These are phyloP conservation scores for Paedocypris micromegethes DNA, from an alignment of 2,797 vertebrate genomes.

Conservation along the genomic window DNA sequence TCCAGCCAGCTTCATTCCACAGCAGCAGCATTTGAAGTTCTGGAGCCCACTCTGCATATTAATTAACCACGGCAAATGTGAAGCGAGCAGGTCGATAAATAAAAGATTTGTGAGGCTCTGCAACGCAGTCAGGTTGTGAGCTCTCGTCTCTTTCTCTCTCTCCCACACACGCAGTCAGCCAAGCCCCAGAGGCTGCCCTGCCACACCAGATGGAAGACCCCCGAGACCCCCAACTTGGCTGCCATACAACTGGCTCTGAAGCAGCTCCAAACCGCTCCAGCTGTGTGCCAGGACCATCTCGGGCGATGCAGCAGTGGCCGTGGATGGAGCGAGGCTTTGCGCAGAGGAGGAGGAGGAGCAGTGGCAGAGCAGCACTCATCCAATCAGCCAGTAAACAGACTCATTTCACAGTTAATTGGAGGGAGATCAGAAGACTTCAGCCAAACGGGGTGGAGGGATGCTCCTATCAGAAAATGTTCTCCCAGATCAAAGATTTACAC, in stretches of 20 bases:
- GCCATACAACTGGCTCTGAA: conserved; percentile 58
- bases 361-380: conserved; percentile 70
- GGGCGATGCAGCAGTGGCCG: conserved; percentile 24
- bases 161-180: conserved; percentile 35
- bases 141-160: conserved; percentile 29
- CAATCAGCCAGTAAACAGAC: conserved; percentile 82
- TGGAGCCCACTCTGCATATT: conserved; percentile 59
- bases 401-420: conserved; percentile 82
- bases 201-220: conserved; percentile 57
- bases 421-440: conserved; percentile 72
- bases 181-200: conserved; percentile 50
- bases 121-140: conserved; percentile 44
- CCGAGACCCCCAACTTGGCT: conserved; percentile 63
- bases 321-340: conserved; percentile 57
- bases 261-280: conserved; percentile 65
- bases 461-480: conserved; percentile 73
- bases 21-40: conserved; percentile 55
- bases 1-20: conserved; percentile 39
- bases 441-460: conserved; percentile 61
- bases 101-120: conserved; percentile 58
- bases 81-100: conserved; percentile 58
- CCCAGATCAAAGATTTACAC: conserved; percentile 76
- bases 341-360: conserved; percentile 60
- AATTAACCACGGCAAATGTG: conserved; percentile 58
- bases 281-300: conserved; percentile 54